Evolutionary conservation across 2,888 invertebrate species (phyloP), one percentile per base, ranked within the genome.

Genomic region (Pyrgus malvae): DNA sequence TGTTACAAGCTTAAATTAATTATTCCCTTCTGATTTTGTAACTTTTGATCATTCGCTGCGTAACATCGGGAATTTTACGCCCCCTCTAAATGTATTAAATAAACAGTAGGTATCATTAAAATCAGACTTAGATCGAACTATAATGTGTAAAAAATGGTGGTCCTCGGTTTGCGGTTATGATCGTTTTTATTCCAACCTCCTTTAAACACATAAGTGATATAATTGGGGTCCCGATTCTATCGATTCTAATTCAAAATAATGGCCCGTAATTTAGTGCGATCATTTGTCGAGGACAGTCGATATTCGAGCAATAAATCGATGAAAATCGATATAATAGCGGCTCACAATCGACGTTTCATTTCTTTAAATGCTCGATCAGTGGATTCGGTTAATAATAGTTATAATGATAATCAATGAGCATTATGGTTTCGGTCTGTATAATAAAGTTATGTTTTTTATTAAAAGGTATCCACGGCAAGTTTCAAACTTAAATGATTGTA

Each of bases 171-270:
- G 80, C 77, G 76, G 79, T 81, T 83, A 80, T 78, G 80, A 86
- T 83, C 80, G 68, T 67, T 67, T 69, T 67, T 60, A 83, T 78
- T 81, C 83, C 89, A 82, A 77, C 90, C 89, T 87, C 78, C 81
- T 88, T 83, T 90, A 89, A 90, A 87, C 90, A 88, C 84, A 88
- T 90, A 90, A 90, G 90, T 89, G 89, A 90, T 88, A 87, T 90
- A 89, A 90, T 90, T 88, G 79, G 80, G 87, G 90, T 86, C 74
- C 76, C 75, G 82, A 80, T 83, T 89, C 85, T 88, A 89, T 88
- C 85, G 88, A 82, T 84, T 90, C 87, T 89, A 89, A 87, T 86
- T 88, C 80, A 73, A 86, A 84, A 86, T 90, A 90, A 90, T 89
- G 80, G 86, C 78, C 80, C 72, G 82, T 88, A 89, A 90, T 90